Evolutionary conservation across 1,140 invertebrate genomes (phyloP).

Genomic region (Bacillus rossius): DNA sequence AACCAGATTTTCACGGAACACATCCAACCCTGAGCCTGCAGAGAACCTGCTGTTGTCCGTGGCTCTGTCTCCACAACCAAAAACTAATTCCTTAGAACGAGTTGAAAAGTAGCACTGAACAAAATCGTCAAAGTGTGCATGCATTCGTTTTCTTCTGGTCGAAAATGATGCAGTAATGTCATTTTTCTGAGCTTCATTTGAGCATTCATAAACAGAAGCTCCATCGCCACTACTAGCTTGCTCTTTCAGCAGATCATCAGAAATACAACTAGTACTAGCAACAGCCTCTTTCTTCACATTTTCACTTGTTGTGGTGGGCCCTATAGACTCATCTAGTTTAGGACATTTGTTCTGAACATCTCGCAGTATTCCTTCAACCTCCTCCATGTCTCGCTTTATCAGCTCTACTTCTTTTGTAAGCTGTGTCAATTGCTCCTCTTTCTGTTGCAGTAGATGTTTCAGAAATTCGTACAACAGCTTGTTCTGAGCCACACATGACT

Average conservation of each 20-base stretch:
- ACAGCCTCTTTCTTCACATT: neutral
- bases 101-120: constrained; percentile 80
- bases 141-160: constrained; percentile 65
- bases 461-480: constrained; percentile 81
- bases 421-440: constrained; percentile 63
- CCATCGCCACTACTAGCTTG: neutral
- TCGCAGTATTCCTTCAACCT: constrained; percentile 72
- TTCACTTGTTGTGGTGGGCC: neutral
- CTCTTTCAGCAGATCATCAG: neutral
- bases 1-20: constrained; percentile 81
- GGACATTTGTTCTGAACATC: constrained; percentile 54
- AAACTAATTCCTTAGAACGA: constrained; percentile 63
- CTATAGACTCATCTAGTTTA: constrained; percentile 26
- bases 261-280: neutral
- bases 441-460: constrained; percentile 65
- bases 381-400: constrained; percentile 72
- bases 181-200: constrained; percentile 43
- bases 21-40: constrained; percentile 55
- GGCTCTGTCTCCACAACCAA: constrained; percentile 42
- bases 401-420: constrained; percentile 66
- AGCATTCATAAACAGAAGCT: constrained; percentile 33
- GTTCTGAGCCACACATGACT: constrained; percentile 71
- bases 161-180: constrained; percentile 46
- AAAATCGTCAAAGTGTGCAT: constrained; percentile 87
- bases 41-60: constrained; percentile 29